Evolutionary conservation across 2,113 vertebrate genomes (phyloP), one percentile per base, ranked within the genome.

Genomic region (Glareola pratincola): DNA sequence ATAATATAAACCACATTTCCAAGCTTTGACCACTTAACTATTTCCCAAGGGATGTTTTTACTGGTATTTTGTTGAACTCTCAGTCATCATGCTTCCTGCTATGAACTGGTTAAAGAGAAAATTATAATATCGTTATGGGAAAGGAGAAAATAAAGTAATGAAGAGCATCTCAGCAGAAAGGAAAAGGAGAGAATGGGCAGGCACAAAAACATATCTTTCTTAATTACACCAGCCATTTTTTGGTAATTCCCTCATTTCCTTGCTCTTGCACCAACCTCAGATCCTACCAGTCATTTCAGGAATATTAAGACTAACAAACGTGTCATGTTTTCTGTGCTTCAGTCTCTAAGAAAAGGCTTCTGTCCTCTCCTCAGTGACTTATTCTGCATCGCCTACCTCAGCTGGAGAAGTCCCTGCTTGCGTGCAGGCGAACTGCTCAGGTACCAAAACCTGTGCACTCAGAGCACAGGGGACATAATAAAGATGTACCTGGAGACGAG

Each of bases 21-120:
- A 97, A 97, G 90, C 93, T 93, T 89, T 96, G 66, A 83, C 84
- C 91, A 96, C 95, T 97, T 96, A 96, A 77, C 72, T 85, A 30
- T 94, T 95, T 90, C 97, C 97, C 97, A 66, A 39, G 97, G 93
- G 97, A 95, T 93, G n/a, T 73, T 97, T 92, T 97, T 96, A 94
- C 96, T 94, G 95, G 90, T 94, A 94, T 96, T 98, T 96, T 80
- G 87, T 95, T 95, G 96, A 97, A 91, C 86, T 95, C 87, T 72
- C 77, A 94, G 68, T 85, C 88, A 77, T 93, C 95, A 85, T 72
- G 66, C 87, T 97, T 98, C 94, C 96, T 97, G 64, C 83, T 96
- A 91, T 29, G 91, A 97, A 96, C 92, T 95, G 90, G 97, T 97
- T 97, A 97, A 97, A 95, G 87, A 95, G 90, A 92, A 92, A 9